phyloP scores from a whole-genome alignment of 1,140 invertebrate species.

The Geopemphigus sp. region DNA sequence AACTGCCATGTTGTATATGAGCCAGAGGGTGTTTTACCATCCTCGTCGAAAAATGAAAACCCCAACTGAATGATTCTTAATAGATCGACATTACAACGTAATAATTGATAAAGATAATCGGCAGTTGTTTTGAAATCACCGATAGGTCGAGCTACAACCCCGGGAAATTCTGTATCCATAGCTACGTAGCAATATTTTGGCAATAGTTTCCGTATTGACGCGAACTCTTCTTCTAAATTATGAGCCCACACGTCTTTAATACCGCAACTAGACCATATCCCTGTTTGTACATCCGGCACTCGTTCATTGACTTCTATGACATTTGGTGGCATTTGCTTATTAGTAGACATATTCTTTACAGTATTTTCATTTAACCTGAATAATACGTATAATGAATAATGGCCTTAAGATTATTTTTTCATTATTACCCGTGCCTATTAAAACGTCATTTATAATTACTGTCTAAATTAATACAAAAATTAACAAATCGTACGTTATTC shows the following conservation, averaged over 20 bases:
- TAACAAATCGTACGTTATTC: no score
- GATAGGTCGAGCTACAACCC: slow-evolving; percentile 94
- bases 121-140: slow-evolving; percentile 93
- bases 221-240: slow-evolving; percentile 96
- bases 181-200: slow-evolving; percentile 95
- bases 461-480: no score
- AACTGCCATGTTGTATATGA: slow-evolving; percentile 94
- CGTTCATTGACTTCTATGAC: slow-evolving; percentile 22
- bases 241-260: slow-evolving; percentile 96
- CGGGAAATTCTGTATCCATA: slow-evolving; percentile 99
- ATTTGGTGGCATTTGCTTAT: slow-evolving; percentile 41
- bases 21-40: slow-evolving; percentile 84
- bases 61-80: slow-evolving; percentile 93
- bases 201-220: slow-evolving; percentile 86
- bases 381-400: slow-evolving; percentile 33
- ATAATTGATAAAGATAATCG: slow-evolving; percentile 93
- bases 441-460: no score
- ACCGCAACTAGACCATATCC: slow-evolving; percentile 67
- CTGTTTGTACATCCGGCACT: slow-evolving; percentile 21
- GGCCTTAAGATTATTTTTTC: no score
- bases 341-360: slow-evolving; percentile 21
- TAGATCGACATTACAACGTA: slow-evolving; percentile 95
- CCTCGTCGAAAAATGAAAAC: slow-evolving; percentile 92
- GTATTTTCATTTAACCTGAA: slow-evolving; percentile 12
- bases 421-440: no score